Conservation (phyloP, 2,888 invertebrate species). For the Andrena camellia region DNA sequence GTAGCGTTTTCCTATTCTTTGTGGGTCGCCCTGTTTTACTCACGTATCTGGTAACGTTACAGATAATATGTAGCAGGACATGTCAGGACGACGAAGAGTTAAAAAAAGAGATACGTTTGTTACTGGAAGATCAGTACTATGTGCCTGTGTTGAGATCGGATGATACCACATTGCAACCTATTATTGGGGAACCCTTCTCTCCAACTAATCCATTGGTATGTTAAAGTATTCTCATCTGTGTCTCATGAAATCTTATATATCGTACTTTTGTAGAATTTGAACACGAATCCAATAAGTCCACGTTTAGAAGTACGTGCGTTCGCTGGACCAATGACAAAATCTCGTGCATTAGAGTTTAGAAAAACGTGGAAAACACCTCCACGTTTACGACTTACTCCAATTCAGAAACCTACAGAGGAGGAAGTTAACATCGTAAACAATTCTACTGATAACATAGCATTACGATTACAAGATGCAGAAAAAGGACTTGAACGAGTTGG, state of each 20-base stretch:
- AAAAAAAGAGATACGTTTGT: conserved; percentile 86
- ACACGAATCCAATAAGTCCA: conserved; percentile 89
- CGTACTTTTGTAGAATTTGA: conserved; percentile 86
- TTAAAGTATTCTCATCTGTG: conserved; percentile 58
- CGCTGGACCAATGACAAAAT: conserved; percentile 96
- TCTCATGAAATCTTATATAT: conserved; percentile 10
- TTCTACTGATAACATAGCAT: conserved; percentile 61
- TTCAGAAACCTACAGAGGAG: conserved; percentile 59
- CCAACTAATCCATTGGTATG: conserved; percentile 89
- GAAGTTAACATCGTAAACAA: conserved; percentile 29
- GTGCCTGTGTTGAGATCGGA: conserved; percentile 94
- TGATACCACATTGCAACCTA: conserved; percentile 91
- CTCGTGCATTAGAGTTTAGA: conserved; percentile 90
- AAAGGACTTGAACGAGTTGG: conserved; percentile 96
- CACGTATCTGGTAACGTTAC: conserved; percentile 67
- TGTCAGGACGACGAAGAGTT: conserved; percentile 85
- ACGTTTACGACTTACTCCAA: conserved; percentile 81
- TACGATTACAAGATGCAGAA: conserved; percentile 90
- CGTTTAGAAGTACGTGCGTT: conserved; percentile 92
- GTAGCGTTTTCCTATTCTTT: not conserved
- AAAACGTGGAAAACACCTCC: conserved; percentile 95
- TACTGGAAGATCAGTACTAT: conserved; percentile 92
- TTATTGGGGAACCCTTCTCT: conserved; percentile 92
- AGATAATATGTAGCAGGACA: conserved; percentile 92
- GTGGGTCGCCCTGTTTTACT: not conserved